These are phyloP conservation scores for Nasonia longicornis DNA, from an alignment of 1,140 invertebrate species.

Conservation along the genomic window DNA sequence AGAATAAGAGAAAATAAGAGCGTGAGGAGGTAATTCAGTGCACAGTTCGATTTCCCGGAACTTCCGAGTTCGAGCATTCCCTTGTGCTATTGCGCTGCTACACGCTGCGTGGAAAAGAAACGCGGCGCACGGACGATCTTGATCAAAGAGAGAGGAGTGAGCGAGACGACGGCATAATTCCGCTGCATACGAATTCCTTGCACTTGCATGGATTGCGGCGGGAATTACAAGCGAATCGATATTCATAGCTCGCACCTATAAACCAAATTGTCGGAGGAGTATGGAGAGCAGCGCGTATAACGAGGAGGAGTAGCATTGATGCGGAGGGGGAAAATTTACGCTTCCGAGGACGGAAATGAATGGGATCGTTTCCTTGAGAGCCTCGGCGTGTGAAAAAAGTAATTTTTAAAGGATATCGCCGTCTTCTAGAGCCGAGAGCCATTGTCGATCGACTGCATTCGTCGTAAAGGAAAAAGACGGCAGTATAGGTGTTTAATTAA, in stretches of 20 bases:
- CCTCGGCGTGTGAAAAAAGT: too few relatives aligned
- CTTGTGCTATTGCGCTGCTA: not conserved
- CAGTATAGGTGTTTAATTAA: too few relatives aligned
- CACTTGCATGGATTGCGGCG: not conserved
- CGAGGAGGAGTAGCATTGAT: not conserved
- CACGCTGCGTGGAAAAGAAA: not conserved
- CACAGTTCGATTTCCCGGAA: not conserved
- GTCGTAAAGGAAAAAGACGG: too few relatives aligned
- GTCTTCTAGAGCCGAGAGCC: too few relatives aligned
- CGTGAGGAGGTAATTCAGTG: not conserved
- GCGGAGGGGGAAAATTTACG: not conserved
- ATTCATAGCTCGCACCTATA: not conserved
- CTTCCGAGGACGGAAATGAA: not conserved
- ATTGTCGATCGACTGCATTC: too few relatives aligned
- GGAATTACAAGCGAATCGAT: not conserved
- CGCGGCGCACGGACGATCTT: not conserved
- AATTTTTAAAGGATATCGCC: too few relatives aligned
- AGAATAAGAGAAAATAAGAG: not conserved
- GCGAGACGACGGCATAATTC: not conserved
- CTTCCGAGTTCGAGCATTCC: not conserved
- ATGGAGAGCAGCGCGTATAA: not conserved
- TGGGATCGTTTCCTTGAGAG: not conserved
- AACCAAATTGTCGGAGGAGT: not conserved
- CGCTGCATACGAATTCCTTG: not conserved
- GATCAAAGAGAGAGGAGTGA: not conserved